A percentile compares a stretch with the other conserved stretches of the same genome.
These are phyloP conservation scores for Luffia ferchaultella DNA, from an alignment of 2,888 invertebrate species.

Conservation along the genomic window DNA sequence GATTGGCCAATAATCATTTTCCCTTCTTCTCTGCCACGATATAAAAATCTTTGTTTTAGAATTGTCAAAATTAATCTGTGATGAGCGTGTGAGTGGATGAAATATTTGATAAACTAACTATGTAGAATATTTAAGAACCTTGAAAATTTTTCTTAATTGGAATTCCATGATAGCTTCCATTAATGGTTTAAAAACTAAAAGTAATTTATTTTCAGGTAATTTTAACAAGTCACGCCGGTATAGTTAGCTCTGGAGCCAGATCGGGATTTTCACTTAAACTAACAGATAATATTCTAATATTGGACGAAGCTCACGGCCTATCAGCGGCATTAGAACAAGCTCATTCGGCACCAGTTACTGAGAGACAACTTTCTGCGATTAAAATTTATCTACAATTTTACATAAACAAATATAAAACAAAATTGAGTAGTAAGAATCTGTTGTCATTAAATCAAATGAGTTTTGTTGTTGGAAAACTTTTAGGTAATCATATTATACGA, in stretches of 20 bases:
- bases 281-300: constrained; percentile 81
- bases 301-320: constrained; percentile 97
- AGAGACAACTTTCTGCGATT: constrained; percentile 64
- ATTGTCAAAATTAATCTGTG: no score
- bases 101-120: no score
- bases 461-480: constrained; percentile 74
- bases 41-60: no score
- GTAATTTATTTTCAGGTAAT: constrained; percentile 51
- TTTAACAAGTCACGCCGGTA: constrained; percentile 50
- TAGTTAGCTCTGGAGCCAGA: constrained; percentile 48
- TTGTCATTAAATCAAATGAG: constrained; percentile 83
- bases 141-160: no score
- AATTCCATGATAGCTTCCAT: no score
- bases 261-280: constrained; percentile 50
- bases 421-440: constrained; percentile 82
- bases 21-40: no score
- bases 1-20: no score
- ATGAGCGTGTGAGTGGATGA: no score
- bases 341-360: constrained; percentile 78
- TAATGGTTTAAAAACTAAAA: no score
- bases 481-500: constrained; percentile 44
- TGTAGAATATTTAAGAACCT: no score
- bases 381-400: constrained; percentile 74
- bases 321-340: constrained; percentile 89
- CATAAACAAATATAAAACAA: constrained; percentile 74